Evolutionary conservation across 2,888 invertebrate genomes (phyloP), one percentile per base, ranked within the genome.

Genomic region (Spodoptera littoralis): DNA sequence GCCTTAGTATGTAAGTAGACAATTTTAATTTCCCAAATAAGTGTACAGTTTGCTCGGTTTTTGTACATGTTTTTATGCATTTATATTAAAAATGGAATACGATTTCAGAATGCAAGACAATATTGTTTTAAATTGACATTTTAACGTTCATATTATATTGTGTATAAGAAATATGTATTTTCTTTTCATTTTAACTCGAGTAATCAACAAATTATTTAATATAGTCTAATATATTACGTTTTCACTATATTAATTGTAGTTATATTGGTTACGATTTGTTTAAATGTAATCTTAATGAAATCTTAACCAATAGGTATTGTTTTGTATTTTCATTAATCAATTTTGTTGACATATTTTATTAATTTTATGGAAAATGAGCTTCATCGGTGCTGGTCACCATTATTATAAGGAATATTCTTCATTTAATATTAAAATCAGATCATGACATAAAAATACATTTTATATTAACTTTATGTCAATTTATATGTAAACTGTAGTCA

Each of bases 1-100:
- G 76, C 76, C 80, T 77, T 83, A 92, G 90, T 84, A 73, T 86
- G 68, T 93, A 92, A 92, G 92, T 92, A 92, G 92, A 81, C 81
- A 90, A 88, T 84, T 86, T 79, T 81, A 69, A 67, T 76, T 72
- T 76, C 48, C 45, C 52, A 56, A 27, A 27, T 44, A 8, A 50
- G 55, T 68, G 66, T 72, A 75, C 66, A 55, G 67, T 58, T 52
- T 48, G 53, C 41, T 70, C 53, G 52, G 65, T 56, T 50, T 18
- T 22, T 73, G 67, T 76, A 74, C 77, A 67, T 77, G 70, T 77
- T 62, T 74, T 70, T 77, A 64, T 88, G 89, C 89, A 90, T 90
- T 90, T 89, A 90, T 83, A 73, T 69, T 70, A 58, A 53, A 30
- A 46, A 57, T 47, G 63, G 59, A 80, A 78, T 83, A 76, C 79